Conservation (phyloP, 2,888 invertebrate genomes). For the Crioceris asparagi region DNA sequence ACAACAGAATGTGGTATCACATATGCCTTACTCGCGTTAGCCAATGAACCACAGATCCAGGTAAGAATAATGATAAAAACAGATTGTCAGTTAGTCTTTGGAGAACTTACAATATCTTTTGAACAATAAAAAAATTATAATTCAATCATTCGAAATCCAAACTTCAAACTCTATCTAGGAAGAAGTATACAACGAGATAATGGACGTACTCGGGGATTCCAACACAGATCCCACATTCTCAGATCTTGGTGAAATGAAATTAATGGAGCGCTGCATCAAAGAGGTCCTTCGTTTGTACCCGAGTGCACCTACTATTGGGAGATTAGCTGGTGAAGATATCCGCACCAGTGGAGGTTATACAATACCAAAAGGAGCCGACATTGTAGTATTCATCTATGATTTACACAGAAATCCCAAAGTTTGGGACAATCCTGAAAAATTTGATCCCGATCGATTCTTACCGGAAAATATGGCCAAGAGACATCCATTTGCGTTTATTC, state of each 20-base stretch:
- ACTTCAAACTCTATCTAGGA: too few species aligned
- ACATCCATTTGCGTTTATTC: constrained; percentile 53
- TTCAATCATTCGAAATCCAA: too few species aligned
- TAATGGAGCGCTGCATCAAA: constrained; percentile 55
- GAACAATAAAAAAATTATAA: too few species aligned
- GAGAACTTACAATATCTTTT: too few species aligned
- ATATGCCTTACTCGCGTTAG: constrained; percentile 23
- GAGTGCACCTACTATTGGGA: constrained; percentile 53
- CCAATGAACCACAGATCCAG: constrained; percentile 22
- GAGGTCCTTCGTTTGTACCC: constrained; percentile 54
- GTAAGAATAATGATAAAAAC: constrained; percentile 4
- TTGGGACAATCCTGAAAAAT: constrained; percentile 52
- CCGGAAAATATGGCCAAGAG: constrained; percentile 42
- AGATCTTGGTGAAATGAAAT: constrained; percentile 48
- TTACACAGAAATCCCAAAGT: constrained; percentile 50
- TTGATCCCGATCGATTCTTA: too few species aligned
- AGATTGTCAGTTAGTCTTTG: too few species aligned
- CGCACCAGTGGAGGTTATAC: constrained; percentile 19
- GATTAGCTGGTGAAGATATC: constrained; percentile 26
- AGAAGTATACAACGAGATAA: constrained; percentile 15
- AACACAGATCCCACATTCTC: constrained; percentile 28
- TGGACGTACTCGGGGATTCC: constrained; percentile 10
- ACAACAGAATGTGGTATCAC: constrained; percentile 42
- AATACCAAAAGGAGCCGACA: constrained; percentile 43
- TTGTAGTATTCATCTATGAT: constrained; percentile 48